phyloP scores from a whole-genome alignment of 2,797 vertebrate species.

The Galaxias olidus region DNA sequence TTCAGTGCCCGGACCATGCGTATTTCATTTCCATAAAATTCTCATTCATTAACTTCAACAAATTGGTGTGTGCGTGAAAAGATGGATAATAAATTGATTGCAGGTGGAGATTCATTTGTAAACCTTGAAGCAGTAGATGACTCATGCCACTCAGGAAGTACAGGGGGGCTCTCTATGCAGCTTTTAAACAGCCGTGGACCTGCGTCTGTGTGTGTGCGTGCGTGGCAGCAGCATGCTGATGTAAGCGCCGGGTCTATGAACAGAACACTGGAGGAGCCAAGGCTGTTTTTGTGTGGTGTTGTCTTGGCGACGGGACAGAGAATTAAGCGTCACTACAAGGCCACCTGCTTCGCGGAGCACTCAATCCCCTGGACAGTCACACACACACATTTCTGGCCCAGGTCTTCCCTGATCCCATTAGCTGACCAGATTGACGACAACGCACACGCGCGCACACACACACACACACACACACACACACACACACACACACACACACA shows the following conservation, averaged over 20 bases:
- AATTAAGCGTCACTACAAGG: slow-evolving; percentile 28
- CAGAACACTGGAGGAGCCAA: slow-evolving; percentile 2
- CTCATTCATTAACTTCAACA: too few species aligned
- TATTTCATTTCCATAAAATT: too few species aligned
- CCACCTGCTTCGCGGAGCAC: slow-evolving; percentile 14
- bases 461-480: not conserved
- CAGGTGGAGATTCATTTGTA: not conserved
- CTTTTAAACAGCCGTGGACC: slow-evolving; percentile 40
- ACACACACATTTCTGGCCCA: not conserved
- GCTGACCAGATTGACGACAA: not conserved
- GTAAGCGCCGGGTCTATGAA: slow-evolving; percentile 8
- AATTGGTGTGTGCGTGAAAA: too few species aligned
- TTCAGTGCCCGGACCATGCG: too few species aligned
- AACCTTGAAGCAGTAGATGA: slow-evolving; percentile 29
- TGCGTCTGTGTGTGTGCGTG: slow-evolving; percentile 28
- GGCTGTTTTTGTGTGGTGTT: slow-evolving; percentile 17
- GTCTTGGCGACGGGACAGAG: slow-evolving; percentile 38
- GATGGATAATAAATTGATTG: not conserved
- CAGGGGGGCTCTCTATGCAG: slow-evolving; percentile 7
- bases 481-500: not conserved
- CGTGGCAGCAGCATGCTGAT: not conserved
- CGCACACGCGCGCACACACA: slow-evolving; percentile 14
- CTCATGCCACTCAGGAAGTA: slow-evolving; percentile 18
- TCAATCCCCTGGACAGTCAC: slow-evolving; percentile 29
- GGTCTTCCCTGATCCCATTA: slow-evolving; percentile 6